phyloP scores from a whole-genome alignment of 2,888 invertebrate genomes.

The Rotaria macrura region DNA sequence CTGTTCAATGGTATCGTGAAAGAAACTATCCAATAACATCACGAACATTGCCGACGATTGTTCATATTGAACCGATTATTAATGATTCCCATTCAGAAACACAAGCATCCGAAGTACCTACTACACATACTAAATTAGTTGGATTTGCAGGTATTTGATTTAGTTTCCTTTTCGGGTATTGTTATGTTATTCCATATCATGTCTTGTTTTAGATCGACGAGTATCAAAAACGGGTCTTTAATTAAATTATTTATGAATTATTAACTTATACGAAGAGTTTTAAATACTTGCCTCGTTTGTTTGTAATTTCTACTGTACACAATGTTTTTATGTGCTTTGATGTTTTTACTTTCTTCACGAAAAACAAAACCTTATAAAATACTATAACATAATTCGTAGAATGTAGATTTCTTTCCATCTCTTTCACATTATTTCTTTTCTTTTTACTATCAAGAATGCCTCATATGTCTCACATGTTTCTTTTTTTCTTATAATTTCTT shows the following conservation, averaged over 20 bases:
- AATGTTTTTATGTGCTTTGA: not conserved
- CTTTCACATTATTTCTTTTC: no score
- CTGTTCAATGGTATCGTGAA: conserved; percentile 29
- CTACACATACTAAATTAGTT: not conserved
- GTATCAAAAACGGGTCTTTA: conserved; percentile 10
- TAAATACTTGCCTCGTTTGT: not conserved
- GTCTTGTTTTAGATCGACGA: not conserved
- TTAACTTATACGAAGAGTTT: not conserved
- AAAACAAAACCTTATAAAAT: not conserved
- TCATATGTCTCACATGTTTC: not conserved
- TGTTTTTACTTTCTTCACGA: not conserved
- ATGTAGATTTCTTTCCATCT: not conserved
- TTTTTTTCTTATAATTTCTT: not conserved
- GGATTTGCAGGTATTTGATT: conserved; percentile 23
- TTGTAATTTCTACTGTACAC: not conserved
- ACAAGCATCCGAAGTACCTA: not conserved
- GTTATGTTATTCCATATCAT: not conserved
- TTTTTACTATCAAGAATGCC: not conserved
- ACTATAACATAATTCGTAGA: not conserved
- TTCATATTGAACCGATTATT: conserved; percentile 31
- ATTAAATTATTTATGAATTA: not conserved
- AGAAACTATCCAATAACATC: conserved; percentile 30
- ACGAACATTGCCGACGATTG: conserved; percentile 29
- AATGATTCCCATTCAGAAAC: conserved; percentile 24
- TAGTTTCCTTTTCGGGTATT: not conserved